Percentiles rank a stretch among this genome's conserved stretches.
Conservation (phyloP, 53 echinoderm and acorn worm species). For the Patiria pectinifera region DNA sequence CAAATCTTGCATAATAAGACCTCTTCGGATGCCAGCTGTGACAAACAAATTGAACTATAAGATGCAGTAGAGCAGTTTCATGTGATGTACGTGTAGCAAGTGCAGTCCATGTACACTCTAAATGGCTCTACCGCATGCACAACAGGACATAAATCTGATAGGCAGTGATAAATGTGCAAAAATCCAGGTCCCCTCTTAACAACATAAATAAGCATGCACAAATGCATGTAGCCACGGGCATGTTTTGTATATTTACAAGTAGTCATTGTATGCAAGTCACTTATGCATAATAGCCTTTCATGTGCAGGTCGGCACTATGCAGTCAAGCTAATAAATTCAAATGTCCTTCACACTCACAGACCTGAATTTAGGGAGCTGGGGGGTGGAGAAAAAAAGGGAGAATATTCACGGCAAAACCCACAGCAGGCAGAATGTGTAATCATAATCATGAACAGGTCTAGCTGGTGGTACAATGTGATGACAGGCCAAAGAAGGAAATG, state of each 20-base stretch:
- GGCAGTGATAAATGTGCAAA: neutral
- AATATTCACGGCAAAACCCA: neutral
- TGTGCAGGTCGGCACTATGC: neutral
- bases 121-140: neutral
- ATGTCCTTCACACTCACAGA: neutral
- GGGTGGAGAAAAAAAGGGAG: too few species aligned
- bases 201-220: neutral
- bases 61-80: too few species aligned
- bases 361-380: neutral
- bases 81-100: too few species aligned
- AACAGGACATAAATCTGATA: neutral
- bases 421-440: neutral
- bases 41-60: too few species aligned
- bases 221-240: neutral
- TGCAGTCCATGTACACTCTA: too few species aligned
- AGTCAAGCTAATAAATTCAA: neutral
- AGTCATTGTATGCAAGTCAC: neutral
- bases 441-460: neutral
- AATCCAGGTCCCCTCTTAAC: neutral
- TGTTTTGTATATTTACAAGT: neutral
- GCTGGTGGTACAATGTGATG: constrained; percentile 14
- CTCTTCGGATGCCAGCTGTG: too few species aligned
- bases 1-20: too few species aligned
- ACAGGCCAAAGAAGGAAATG: constrained; percentile 47
- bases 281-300: neutral